Conservation (phyloP, 2,113 vertebrate genomes). For the Poicephalus gulielmi region DNA sequence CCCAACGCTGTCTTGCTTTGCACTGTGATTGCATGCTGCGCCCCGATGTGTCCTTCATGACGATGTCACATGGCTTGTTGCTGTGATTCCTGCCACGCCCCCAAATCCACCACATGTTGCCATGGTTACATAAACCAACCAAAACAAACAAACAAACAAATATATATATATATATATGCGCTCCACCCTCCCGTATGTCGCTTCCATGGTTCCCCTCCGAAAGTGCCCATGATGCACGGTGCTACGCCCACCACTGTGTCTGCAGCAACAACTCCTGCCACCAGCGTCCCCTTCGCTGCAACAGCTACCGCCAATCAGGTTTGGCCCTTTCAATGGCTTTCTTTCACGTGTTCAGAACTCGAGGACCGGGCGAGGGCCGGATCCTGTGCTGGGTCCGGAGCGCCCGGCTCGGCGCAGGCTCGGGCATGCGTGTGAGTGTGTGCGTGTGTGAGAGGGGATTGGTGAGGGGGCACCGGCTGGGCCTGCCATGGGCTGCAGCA, state of each 20-base stretch:
- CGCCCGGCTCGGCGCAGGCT: conserved; percentile 22
- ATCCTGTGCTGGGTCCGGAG: not conserved
- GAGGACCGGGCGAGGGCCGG: conserved; percentile 29
- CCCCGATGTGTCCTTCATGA: conserved; percentile 84
- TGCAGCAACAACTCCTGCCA: conserved; percentile 94
- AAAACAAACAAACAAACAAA: not conserved
- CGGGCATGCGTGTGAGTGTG: not conserved
- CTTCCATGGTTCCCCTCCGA: conserved; percentile 90
- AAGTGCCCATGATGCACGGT: conserved; percentile 99
- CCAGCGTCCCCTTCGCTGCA: conserved; percentile 96
- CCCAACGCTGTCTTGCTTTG: conserved; percentile 81
- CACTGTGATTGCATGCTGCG: conserved; percentile 82
- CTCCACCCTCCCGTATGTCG: conserved; percentile 84
- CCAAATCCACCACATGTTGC: conserved; percentile 81
- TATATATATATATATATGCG: conserved; percentile 52
- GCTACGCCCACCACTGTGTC: conserved; percentile 96
- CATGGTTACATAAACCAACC: conserved; percentile 79
- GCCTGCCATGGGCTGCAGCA: not conserved
- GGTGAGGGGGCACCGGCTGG: not conserved
- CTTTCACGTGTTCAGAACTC: conserved; percentile 74
- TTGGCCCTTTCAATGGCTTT: conserved; percentile 91
- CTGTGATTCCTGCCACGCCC: conserved; percentile 83
- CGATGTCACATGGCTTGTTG: conserved; percentile 89
- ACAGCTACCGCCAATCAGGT: conserved; percentile 96
- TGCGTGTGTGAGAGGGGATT: not conserved